Evolutionary conservation across 64 coral and sea anemone genomes (phyloP), one percentile per base, ranked within the genome.

Genomic region (Orbicella faveolata): DNA sequence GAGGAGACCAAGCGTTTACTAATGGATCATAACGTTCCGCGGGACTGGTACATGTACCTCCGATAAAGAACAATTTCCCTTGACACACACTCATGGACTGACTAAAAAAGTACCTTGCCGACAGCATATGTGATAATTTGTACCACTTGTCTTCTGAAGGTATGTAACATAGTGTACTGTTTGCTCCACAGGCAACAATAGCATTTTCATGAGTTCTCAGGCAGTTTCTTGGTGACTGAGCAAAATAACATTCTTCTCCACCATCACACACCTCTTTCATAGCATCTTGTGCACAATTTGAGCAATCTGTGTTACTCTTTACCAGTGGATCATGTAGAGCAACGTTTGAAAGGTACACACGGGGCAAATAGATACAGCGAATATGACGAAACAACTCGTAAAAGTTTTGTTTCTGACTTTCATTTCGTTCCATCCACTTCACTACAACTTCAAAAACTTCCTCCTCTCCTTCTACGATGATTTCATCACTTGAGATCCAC

Each of bases 191-290:
- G 6, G 62, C 73, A 17, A 68, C 73, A 63, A 75, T 73, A 52
- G 74, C 76, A 21, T 75, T 74, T 44, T 75, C 87, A 52, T 75
- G 76, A 9, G 87, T 89, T 75, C 59, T 21, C 72, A 89, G 33
- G 36, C 75, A 61, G 30, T 89, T 75, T 51, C 76, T 33, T n/a
- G 88, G 88, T 21, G 88, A 59, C 15, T 89, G 88, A 4, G 77
- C 52, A 54, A 75, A 89, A 78, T 65, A 78, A 6, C 75, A 64
- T 20, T 75, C 54, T 34, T 66, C 62, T 15, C 23, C 57, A 21
- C 54, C 44, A 54, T 36, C 15, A 30, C 19, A 39, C 2, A 64
- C 76, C 18, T 39, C 21, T 48, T 33, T 39, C 21, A 21, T 66
- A 12, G 74, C 57, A 23, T 36, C n/a, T 23, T 9, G 19, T 0